phyloP scores from a whole-genome alignment of 2,888 invertebrate species.

The Hermaeophaga mercurialis region DNA sequence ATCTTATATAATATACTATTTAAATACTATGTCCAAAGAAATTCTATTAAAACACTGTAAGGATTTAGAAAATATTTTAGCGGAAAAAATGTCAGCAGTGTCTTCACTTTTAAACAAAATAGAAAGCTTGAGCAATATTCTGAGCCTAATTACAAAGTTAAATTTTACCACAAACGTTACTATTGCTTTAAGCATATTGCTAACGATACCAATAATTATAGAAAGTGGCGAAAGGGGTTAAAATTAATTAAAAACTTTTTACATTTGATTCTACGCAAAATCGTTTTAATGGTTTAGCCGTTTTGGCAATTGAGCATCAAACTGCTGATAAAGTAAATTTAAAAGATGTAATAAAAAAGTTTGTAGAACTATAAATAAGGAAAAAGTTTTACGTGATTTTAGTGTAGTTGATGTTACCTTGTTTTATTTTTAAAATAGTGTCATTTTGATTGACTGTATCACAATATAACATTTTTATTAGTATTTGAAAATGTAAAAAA shows the following conservation, averaged over 20 bases:
- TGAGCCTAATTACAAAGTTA: too few species aligned
- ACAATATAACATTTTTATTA: too few species aligned
- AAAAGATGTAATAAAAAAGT: not conserved
- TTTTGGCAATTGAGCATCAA: slow-evolving; percentile 12
- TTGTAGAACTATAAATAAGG: too few species aligned
- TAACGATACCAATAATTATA: slow-evolving; percentile 17
- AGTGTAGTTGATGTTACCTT: not conserved
- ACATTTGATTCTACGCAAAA: slow-evolving; percentile 11
- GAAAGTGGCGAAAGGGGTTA: too few species aligned
- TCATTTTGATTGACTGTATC: too few species aligned
- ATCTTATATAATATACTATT: too few species aligned
- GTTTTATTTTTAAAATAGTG: not conserved
- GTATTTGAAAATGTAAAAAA: too few species aligned
- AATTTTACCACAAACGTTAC: not conserved
- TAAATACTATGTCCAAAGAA: not conserved
- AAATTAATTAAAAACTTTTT: slow-evolving; percentile 12
- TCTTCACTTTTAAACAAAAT: not conserved
- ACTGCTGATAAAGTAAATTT: not conserved
- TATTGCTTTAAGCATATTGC: slow-evolving; percentile 10
- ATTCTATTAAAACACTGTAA: not conserved
- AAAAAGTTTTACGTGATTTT: too few species aligned
- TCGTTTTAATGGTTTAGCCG: slow-evolving; percentile 17
- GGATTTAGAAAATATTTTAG: slow-evolving; percentile 8
- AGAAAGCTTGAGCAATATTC: not conserved
- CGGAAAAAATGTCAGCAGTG: not conserved